A percentile compares a stretch with the other conserved stretches of the same genome.
Evolutionary conservation across 2,797 vertebrate genomes (phyloP).

Genomic region (Pteropus rufus): DNA sequence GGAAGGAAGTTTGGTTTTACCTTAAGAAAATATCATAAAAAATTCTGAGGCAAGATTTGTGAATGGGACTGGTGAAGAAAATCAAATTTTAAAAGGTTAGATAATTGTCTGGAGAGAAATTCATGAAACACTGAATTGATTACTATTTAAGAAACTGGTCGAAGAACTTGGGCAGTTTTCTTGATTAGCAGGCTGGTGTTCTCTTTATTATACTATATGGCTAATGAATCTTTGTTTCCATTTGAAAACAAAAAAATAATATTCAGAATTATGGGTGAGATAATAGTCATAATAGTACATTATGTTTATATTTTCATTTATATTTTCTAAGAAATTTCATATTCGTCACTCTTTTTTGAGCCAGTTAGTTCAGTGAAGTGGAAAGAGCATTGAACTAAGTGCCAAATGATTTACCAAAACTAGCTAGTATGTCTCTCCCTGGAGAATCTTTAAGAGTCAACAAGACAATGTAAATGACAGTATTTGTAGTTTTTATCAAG

Average conservation of each 20-base stretch:
- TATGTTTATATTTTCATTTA: neutral
- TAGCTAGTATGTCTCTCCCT: neutral
- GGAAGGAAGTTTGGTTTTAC: slow-evolving; percentile 5
- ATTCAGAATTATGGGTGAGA: neutral
- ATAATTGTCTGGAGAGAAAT: neutral
- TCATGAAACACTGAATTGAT: neutral
- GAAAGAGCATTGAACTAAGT: neutral
- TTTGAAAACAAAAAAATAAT: neutral
- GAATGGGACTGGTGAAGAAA: slow-evolving; percentile 6
- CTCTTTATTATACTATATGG: neutral
- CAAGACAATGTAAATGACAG: neutral
- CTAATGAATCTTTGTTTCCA: neutral
- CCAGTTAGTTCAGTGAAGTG: neutral
- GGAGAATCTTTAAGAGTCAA: neutral
- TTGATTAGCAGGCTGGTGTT: neutral
- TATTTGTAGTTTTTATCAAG: neutral
- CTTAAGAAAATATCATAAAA: slow-evolving; percentile 20
- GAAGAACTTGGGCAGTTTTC: neutral
- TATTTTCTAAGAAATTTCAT: neutral
- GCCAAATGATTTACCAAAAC: neutral
- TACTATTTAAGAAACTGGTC: neutral
- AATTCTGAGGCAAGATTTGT: neutral
- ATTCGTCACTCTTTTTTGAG: neutral
- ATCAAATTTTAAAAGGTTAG: slow-evolving; percentile 11
- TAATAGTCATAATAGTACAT: neutral